These are phyloP conservation scores for Dysmachus trigonus DNA, from an alignment of 2,888 invertebrate genomes.

Conservation along the genomic window DNA sequence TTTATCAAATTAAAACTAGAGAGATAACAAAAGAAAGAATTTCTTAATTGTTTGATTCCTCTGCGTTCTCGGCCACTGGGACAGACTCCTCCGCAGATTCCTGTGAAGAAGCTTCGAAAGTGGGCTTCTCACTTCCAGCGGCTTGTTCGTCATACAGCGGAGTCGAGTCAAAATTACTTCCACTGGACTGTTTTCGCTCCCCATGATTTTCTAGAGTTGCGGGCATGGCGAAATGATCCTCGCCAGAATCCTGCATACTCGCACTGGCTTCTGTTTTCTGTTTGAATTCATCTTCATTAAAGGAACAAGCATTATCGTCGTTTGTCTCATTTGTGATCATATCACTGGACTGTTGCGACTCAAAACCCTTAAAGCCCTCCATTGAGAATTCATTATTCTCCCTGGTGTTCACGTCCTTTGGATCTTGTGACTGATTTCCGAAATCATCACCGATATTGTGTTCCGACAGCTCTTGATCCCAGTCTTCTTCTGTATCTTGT, in stretches of 20 bases:
- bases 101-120: neutral
- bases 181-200: neutral
- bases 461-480: constrained; percentile 62
- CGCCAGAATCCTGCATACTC: neutral
- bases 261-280: neutral
- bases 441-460: constrained; percentile 50
- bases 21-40: neutral
- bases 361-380: constrained; percentile 18
- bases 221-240: neutral
- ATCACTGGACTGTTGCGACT: constrained; percentile 18
- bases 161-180: neutral
- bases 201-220: neutral
- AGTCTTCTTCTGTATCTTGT: constrained; percentile 62
- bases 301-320: constrained; percentile 31
- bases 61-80: neutral
- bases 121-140: neutral
- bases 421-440: neutral
- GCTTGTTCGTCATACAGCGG: constrained; percentile 22
- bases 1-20: constrained; percentile 17
- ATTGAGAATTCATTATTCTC: constrained; percentile 6
- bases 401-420: neutral
- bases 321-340: constrained; percentile 32
- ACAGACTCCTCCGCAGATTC: neutral
- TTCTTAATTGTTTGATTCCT: constrained; percentile 14
- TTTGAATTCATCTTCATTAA: constrained; percentile 21